Evolutionary conservation across 2,113 vertebrate genomes (phyloP), one percentile per base, ranked within the genome.

Genomic region (Electrona antarctica): DNA sequence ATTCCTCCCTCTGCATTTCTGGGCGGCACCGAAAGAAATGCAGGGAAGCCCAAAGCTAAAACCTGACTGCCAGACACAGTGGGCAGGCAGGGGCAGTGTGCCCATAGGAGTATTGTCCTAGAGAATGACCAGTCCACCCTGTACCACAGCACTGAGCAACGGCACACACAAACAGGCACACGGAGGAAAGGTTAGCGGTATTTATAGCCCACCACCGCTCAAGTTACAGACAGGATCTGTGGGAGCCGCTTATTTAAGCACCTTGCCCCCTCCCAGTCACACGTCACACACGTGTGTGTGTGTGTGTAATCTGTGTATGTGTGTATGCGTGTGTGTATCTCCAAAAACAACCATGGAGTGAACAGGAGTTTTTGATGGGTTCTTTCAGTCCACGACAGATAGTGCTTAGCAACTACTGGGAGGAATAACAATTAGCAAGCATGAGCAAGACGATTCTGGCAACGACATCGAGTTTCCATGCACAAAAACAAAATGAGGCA

Each of bases 161-260:
- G 74, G 49, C 81, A 49, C 81, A 88, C 74, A 79, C 81, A 87
- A 88, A 86, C 79, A 76, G 63, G 75, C 63, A 60, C 50, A 84
- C 77, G 71, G 83, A 82, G 91, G 86, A 93, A 92, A 92, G 90
- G 90, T 92, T 93, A 92, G 82, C 78, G 67, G 87, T 94, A 94
- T 94, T 92, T 91, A 93, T 93, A 94, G 89, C 63, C 77, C 81
- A 83, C 67, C 55, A 7, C 3, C 78, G 89, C 92, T 94, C 92
- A 79, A 74, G 87, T 94, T 94, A 92, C 93, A 76, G 79, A 61
- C 33, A 71, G 86, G 87, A 92, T 86, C 85, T 86, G 86, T 79
- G 82, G 69, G 78, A 82, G 76, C 77, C 85, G 84, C 88, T 89
- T 92, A 91, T 89, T 93, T 90, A 89, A 85, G 90, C 85, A 90